phyloP scores from a whole-genome alignment of 2,888 invertebrate species.

The Ophioninae sp. region DNA sequence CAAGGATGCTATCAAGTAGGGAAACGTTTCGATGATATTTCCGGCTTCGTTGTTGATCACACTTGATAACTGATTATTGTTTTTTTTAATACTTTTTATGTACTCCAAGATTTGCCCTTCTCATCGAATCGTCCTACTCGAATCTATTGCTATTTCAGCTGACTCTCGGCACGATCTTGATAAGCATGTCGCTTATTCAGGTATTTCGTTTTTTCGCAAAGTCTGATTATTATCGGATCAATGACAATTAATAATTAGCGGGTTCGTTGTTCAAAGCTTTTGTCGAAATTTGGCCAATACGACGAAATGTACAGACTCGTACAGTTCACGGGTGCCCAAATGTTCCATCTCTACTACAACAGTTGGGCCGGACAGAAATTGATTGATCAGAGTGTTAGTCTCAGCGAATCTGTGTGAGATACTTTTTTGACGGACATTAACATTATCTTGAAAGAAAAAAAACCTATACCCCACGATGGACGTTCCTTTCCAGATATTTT shows the following conservation, averaged over 20 bases:
- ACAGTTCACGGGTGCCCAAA: slow-evolving; percentile 17
- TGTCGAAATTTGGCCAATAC: neutral
- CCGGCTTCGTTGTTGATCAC: neutral
- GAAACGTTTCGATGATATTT: neutral
- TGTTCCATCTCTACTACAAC: slow-evolving; percentile 37
- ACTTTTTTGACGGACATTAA: neutral
- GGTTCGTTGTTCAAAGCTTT: neutral
- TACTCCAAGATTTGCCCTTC: slow-evolving; percentile 18
- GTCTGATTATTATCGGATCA: neutral
- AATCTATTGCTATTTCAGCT: slow-evolving; percentile 16
- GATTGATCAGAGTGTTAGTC: neutral
- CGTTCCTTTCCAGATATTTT: neutral
- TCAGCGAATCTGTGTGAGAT: slow-evolving; percentile 9
- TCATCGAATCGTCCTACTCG: slow-evolving; percentile 35
- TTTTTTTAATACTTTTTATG: neutral
- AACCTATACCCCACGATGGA: neutral
- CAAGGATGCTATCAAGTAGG: slow-evolving; percentile 35
- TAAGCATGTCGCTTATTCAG: slow-evolving; percentile 28
- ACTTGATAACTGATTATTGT: neutral
- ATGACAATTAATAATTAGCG: neutral
- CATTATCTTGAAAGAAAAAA: neutral
- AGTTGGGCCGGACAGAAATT: slow-evolving; percentile 44
- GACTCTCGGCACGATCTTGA: neutral
- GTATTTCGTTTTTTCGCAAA: slow-evolving; percentile 7
- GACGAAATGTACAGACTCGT: slow-evolving; percentile 9